phyloP scores from a whole-genome alignment of 2,888 invertebrate genomes.

The Cephus spinipes region DNA sequence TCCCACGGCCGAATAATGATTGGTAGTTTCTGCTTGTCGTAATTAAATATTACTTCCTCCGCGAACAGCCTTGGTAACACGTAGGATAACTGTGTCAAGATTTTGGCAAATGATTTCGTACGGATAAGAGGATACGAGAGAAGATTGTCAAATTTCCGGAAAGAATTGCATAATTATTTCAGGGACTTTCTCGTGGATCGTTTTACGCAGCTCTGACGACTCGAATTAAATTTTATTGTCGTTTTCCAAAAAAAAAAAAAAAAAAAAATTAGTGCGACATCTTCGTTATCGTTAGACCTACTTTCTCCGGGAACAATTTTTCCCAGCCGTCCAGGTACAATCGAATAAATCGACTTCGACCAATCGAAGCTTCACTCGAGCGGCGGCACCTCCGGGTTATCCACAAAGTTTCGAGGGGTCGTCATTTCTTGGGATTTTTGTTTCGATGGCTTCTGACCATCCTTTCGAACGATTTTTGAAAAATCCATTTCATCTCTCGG shows the following conservation, averaged over 20 bases:
- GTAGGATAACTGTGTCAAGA: neutral
- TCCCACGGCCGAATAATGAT: neutral
- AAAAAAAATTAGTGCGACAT: neutral
- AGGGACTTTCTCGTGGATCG: neutral
- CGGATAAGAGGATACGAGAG: neutral
- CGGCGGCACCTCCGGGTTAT: slow-evolving; percentile 76
- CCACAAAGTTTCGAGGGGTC: slow-evolving; percentile 67
- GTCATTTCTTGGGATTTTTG: slow-evolving; percentile 50
- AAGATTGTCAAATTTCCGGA: neutral
- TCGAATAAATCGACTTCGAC: neutral
- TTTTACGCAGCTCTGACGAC: neutral
- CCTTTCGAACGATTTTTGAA: slow-evolving; percentile 67
- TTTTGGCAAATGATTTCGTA: neutral
- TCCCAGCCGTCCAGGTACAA: neutral
- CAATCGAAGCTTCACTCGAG: slow-evolving; percentile 58
- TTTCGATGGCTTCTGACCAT: slow-evolving; percentile 8
- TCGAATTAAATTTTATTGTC: neutral
- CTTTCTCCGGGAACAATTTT: neutral
- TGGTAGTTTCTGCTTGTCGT: neutral
- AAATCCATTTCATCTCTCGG: slow-evolving; percentile 69
- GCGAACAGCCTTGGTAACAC: neutral
- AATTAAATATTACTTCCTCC: neutral
- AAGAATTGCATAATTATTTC: neutral
- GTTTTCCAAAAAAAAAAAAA: neutral
- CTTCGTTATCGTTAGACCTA: neutral